Conservation (phyloP, 2,888 invertebrate genomes). For the Ophioninae sp. region DNA sequence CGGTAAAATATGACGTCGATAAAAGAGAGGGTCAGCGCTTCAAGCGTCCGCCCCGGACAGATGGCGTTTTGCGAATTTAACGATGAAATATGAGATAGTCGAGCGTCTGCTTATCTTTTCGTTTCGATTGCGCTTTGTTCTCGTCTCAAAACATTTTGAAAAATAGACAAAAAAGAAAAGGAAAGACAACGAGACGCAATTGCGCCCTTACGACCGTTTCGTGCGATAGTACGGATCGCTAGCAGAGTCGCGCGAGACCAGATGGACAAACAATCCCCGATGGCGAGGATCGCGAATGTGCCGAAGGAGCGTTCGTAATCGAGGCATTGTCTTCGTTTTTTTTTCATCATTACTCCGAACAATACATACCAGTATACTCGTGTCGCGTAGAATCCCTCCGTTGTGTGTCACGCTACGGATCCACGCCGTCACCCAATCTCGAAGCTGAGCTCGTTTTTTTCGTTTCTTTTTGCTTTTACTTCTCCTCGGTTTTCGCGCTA, state of each 20-base stretch:
- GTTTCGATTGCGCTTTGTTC: slow-evolving; percentile 41
- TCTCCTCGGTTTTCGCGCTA: slow-evolving; percentile 19
- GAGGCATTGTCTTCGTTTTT: slow-evolving; percentile 35
- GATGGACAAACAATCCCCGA: slow-evolving; percentile 48
- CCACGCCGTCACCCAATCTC: slow-evolving; percentile 3
- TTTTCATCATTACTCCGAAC: slow-evolving; percentile 9
- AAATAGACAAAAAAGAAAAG: slow-evolving; percentile 33
- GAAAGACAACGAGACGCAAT: slow-evolving; percentile 35
- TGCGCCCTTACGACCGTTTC: slow-evolving; percentile 25
- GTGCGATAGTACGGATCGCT: slow-evolving; percentile 17
- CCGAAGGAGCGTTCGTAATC: slow-evolving; percentile 32
- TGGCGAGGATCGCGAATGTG: slow-evolving; percentile 26
- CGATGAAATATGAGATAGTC: not conserved
- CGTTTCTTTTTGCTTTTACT: not conserved
- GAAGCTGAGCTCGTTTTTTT: not conserved
- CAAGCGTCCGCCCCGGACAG: not conserved
- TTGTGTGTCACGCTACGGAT: slow-evolving; percentile 6
- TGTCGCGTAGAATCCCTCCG: slow-evolving; percentile 10
- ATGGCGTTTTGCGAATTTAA: not conserved
- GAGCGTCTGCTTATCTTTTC: slow-evolving; percentile 6
- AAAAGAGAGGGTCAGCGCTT: not conserved
- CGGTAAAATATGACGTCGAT: not conserved
- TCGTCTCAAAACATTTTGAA: slow-evolving; percentile 48
- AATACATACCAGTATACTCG: slow-evolving; percentile 41
- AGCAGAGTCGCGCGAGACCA: slow-evolving; percentile 16